Base-by-base conservation (phyloP, 2,888 invertebrate species). In the Eupithecia abbreviata region DNA sequence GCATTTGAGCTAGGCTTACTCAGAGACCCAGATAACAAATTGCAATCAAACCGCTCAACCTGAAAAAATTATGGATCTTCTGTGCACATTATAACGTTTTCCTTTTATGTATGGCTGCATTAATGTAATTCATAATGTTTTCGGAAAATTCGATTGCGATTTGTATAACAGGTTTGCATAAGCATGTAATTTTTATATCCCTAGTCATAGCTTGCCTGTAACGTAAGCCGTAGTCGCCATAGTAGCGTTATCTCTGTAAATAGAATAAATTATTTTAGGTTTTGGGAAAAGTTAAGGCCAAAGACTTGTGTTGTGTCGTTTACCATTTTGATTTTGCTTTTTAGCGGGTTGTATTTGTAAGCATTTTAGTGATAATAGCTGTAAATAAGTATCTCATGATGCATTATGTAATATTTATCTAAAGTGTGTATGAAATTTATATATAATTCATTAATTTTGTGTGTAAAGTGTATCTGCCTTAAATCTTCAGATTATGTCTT, bases 1-100 rank as follows among this genome's bases (percentile, higher is more conserved):
- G 69, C 97, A 97, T 88, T 76, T 78, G 74, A 78, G 78, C 70
- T 78, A 78, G 74, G 43, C 58, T 30, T 41, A 30, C 55, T 58
- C 43, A 51, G 10, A 70, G 96, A 96, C 80, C 93, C 58, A 51
- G 10, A 75, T 49, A 49, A 43, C 65, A 72, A 72, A 68, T 68
- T 62, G 18, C 51, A 70, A 43, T 71, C 45, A 58, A 73, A 75
- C 68, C 68, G 47, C 47, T 72, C 30, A 4, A 47, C 30, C 69
- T 15, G 42, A 69, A 69, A 67, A 47, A 13, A 18, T 18, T 18
- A 30, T 12, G 0, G 10, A 47, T 3, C 18, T 3, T 12, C 18
- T 12, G 45, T 43, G 43, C 12, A n/a, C 18, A 66, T 66, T 66
- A 30, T 13, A 7, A 43, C 3, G 58, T 58, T 58, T 9, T 58